These are phyloP conservation scores for Atrichornis clamosus DNA, from an alignment of 2,113 vertebrate species.

Conservation along the genomic window DNA sequence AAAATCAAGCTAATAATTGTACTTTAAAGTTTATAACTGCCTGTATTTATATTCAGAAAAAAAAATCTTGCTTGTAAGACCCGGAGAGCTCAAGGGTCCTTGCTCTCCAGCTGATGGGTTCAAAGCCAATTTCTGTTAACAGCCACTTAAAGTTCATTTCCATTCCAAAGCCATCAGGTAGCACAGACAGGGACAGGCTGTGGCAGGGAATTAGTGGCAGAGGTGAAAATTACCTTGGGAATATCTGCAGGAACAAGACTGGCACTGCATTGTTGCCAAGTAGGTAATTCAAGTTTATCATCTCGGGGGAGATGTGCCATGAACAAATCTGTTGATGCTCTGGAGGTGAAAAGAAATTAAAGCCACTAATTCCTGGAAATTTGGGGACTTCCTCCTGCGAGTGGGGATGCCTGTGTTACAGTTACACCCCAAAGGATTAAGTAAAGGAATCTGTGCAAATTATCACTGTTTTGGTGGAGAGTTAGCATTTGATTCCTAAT, in stretches of 20 bases:
- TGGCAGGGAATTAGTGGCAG: conserved; percentile 21
- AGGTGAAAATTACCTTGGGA: conserved; percentile 19
- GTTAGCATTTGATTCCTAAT: not conserved
- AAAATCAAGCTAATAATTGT: not conserved
- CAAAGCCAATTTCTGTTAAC: conserved; percentile 21
- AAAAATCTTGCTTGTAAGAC: not conserved
- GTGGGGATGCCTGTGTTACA: not conserved
- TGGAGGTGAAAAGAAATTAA: not conserved
- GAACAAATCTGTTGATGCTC: not conserved
- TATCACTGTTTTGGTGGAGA: not conserved
- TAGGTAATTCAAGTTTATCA: not conserved
- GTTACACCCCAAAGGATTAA: not conserved
- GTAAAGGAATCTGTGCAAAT: not conserved
- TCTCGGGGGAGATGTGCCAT: not conserved
- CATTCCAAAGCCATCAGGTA: not conserved
- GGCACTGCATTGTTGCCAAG: not conserved
- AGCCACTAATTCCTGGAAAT: not conserved
- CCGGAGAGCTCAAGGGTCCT: not conserved
- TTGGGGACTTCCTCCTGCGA: not conserved
- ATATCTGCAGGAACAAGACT: not conserved
- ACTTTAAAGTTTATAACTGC: not conserved
- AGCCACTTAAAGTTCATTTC: conserved; percentile 33
- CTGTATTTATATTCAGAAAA: not conserved
- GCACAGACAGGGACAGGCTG: not conserved
- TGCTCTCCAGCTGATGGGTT: not conserved